These are phyloP conservation scores for Scolopax mira DNA, from an alignment of 2,113 vertebrate genomes.

Conservation along the genomic window DNA sequence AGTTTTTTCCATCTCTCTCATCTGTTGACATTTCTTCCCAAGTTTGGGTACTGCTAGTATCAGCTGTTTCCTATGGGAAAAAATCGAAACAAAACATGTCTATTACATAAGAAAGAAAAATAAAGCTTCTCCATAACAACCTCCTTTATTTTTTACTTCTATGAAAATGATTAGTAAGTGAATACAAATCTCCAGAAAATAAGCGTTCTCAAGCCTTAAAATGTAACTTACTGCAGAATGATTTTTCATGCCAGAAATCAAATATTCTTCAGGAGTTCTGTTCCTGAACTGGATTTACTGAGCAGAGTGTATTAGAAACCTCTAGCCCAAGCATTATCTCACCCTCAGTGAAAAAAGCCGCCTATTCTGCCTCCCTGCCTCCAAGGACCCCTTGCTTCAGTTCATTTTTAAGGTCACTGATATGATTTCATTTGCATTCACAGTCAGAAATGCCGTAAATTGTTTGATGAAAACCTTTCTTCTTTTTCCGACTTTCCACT, in stretches of 20 bases:
- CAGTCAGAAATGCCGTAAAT: slow-evolving; percentile 25
- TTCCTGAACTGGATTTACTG: slow-evolving; percentile 12
- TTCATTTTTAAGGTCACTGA: slow-evolving; percentile 42
- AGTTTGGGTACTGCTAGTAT: slow-evolving; percentile 22
- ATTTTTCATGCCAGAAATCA: neutral
- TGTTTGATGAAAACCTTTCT: neutral
- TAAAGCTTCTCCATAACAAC: neutral
- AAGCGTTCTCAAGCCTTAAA: neutral
- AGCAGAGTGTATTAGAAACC: slow-evolving; percentile 14
- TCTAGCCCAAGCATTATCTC: neutral
- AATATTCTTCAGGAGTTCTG: slow-evolving; percentile 20
- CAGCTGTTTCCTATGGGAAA: slow-evolving; percentile 43
- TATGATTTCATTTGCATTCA: slow-evolving; percentile 33
- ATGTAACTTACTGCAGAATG: neutral
- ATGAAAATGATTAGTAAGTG: neutral
- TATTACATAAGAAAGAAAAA: slow-evolving; percentile 12
- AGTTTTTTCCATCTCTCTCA: slow-evolving; percentile 12
- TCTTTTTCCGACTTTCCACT: neutral
- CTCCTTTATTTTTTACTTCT: neutral
- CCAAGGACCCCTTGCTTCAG: neutral
- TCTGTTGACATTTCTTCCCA: slow-evolving; percentile 23
- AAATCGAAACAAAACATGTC: neutral
- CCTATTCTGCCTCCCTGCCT: neutral
- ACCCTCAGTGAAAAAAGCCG: neutral
- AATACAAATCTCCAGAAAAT: neutral